These are phyloP conservation scores for Drosophila lacertosa DNA, from an alignment of 1,140 invertebrate species.

Conservation along the genomic window DNA sequence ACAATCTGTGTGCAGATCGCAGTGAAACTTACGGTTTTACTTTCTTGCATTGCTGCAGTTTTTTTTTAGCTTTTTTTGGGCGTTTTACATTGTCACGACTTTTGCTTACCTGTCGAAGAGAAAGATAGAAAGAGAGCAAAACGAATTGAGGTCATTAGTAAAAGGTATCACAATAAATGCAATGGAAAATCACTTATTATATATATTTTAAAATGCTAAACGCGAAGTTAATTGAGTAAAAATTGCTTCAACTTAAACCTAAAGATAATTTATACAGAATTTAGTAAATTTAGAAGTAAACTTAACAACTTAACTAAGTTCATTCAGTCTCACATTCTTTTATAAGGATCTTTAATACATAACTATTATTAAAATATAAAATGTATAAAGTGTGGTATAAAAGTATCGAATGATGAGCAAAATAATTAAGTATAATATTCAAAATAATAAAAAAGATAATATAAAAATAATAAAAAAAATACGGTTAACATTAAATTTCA, in stretches of 20 bases:
- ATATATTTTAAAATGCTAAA: slow-evolving; percentile 3
- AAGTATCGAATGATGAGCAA: too few species aligned
- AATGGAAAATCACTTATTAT: slow-evolving; percentile 36
- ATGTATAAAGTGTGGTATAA: too few species aligned
- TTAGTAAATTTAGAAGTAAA: too few species aligned
- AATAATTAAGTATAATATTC: too few species aligned
- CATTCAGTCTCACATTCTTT: too few species aligned
- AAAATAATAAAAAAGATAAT: too few species aligned
- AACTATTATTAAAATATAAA: too few species aligned
- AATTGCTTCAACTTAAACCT: neutral
- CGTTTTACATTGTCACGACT: slow-evolving; percentile 69
- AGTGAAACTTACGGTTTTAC: slow-evolving; percentile 75
- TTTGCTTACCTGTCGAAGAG: slow-evolving; percentile 75
- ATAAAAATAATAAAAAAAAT: too few species aligned
- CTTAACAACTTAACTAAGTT: too few species aligned
- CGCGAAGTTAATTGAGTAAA: neutral
- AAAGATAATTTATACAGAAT: neutral
- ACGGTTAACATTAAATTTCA: too few species aligned
- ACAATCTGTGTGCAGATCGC: slow-evolving; percentile 46
- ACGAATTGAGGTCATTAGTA: slow-evolving; percentile 76
- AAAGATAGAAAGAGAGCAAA: slow-evolving; percentile 55
- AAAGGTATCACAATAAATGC: slow-evolving; percentile 42
- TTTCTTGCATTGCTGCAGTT: slow-evolving; percentile 50
- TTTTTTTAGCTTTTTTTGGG: slow-evolving; percentile 44
- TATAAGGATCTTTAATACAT: too few species aligned